Conservation (phyloP, 2,113 vertebrate genomes). For the Macheiramphus alcinus region DNA sequence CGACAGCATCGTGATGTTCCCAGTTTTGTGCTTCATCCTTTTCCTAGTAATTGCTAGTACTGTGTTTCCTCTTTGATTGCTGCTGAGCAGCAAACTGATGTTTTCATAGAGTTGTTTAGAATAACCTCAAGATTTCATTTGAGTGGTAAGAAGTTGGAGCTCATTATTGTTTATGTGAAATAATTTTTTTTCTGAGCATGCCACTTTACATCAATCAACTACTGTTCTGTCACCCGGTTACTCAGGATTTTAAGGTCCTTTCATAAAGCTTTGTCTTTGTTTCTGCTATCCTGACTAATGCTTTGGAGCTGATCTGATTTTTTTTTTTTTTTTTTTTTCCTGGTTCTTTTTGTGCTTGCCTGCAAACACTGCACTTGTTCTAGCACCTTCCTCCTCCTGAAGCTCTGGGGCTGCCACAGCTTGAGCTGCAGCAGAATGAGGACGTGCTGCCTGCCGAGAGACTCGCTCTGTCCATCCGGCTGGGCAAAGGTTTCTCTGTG, state of each 20-base stretch:
- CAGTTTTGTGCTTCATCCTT: neutral
- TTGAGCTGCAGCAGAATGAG: neutral
- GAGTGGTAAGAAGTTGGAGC: neutral
- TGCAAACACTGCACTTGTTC: neutral
- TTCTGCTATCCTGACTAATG: neutral
- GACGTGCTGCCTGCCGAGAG: neutral
- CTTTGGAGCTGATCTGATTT: neutral
- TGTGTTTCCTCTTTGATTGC: neutral
- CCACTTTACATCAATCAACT: accelerated
- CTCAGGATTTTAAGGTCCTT: neutral
- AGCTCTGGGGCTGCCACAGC: neutral
- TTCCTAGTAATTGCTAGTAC: neutral
- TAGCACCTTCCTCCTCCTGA: neutral
- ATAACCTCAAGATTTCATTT: neutral
- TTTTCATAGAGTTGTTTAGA: neutral
- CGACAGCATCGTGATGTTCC: accelerated
- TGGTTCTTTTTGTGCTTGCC: neutral
- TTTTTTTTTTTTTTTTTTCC: neutral
- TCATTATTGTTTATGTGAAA: neutral
- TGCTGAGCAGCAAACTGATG: accelerated
- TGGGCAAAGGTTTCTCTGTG: neutral
- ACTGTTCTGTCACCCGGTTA: neutral
- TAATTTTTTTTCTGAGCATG: neutral
- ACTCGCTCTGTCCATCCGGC: accelerated
- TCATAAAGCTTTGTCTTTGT: neutral